Evolutionary conservation across 2,113 vertebrate species (phyloP).

Genomic region (Tragelaphus imberbis): DNA sequence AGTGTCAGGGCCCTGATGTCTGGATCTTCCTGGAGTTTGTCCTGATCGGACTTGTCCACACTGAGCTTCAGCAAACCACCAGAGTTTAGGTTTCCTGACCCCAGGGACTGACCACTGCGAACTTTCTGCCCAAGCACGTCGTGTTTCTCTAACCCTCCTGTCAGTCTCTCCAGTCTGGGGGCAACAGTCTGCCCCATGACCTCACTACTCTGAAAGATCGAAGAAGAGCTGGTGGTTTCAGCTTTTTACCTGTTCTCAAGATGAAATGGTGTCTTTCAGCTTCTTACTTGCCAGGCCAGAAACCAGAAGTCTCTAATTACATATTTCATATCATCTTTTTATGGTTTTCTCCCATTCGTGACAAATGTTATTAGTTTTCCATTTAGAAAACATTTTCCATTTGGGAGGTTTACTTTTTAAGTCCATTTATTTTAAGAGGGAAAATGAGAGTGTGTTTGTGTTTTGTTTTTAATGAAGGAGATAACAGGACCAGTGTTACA

Average conservation of each 20-base stretch:
- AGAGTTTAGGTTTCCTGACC: background rate
- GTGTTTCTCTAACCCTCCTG: background rate
- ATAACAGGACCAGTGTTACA: fast-evolving
- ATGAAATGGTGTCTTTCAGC: background rate
- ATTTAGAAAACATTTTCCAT: background rate
- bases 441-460: background rate
- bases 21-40: background rate
- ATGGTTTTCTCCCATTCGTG: background rate
- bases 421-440: background rate
- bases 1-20: too few relatives aligned
- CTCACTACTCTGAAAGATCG: background rate
- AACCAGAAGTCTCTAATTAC: too few relatives aligned
- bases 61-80: background rate
- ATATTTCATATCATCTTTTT: background rate
- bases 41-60: background rate
- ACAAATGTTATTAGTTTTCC: background rate
- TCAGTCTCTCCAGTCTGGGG: background rate
- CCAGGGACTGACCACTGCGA: fast-evolving
- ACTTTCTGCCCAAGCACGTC: fast-evolving
- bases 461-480: background rate
- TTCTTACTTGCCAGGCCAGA: fast-evolving
- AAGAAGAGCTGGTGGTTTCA: background rate
- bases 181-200: background rate
- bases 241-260: too few relatives aligned
- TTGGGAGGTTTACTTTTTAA: background rate